phyloP scores from a whole-genome alignment of 2,888 invertebrate species.

The Diarsia dahlii region DNA sequence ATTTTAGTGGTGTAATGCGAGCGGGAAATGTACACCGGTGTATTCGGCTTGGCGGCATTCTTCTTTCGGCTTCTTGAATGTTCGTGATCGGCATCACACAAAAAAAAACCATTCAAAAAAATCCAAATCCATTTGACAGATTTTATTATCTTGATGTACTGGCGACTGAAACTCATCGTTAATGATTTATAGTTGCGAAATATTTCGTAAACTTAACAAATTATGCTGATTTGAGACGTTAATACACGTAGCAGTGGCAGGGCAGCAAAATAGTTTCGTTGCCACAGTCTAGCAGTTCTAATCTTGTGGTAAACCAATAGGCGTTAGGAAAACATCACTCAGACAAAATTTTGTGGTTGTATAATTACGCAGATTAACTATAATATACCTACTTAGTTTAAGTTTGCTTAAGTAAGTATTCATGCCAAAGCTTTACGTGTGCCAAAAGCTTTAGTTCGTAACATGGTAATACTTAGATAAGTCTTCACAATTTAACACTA shows the following conservation, averaged over 20 bases:
- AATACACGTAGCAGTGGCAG: not conserved
- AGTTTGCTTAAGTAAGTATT: no score
- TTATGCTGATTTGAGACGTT: not conserved
- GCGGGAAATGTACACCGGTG: no score
- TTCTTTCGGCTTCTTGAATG: no score
- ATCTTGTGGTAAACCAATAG: slow-evolving; percentile 35
- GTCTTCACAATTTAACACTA: not conserved
- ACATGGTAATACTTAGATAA: no score
- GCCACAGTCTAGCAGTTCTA: slow-evolving; percentile 2
- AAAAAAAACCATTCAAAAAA: no score
- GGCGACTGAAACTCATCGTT: not conserved
- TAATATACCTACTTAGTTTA: not conserved
- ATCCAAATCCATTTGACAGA: no score
- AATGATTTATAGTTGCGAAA: slow-evolving; percentile 1
- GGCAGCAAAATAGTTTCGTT: not conserved
- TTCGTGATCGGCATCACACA: no score
- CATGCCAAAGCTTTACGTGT: no score
- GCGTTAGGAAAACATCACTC: slow-evolving; percentile 5
- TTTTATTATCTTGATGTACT: no score
- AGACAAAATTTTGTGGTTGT: not conserved
- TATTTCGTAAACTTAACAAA: not conserved
- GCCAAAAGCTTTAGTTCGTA: not conserved
- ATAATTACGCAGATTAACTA: not conserved
- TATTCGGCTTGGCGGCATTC: no score
- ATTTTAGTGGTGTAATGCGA: no score